Percentiles rank a stretch among this genome's conserved stretches.
phyloP scores from a whole-genome alignment of 2,888 invertebrate species.

The Lycaena phlaeas region DNA sequence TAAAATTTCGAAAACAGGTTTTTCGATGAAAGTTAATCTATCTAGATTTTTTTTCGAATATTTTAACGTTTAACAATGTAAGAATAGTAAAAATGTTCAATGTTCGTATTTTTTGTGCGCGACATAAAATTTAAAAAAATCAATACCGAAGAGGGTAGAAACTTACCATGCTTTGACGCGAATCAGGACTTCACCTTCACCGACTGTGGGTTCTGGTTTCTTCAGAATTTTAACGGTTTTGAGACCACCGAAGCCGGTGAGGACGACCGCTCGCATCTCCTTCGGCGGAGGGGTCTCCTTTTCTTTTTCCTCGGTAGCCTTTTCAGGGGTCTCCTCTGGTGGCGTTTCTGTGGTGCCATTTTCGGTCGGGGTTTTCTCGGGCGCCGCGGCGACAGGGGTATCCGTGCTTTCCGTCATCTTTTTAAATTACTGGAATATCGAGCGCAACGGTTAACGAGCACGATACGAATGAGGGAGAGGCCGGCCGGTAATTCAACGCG shows the following conservation, averaged over 20 bases:
- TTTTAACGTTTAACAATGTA: too few relatives aligned
- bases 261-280: conserved; percentile 88
- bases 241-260: conserved; percentile 88
- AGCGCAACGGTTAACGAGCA: conserved; percentile 49
- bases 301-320: conserved; percentile 69
- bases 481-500: conserved; percentile 64
- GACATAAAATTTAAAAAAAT: conserved; percentile 10
- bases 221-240: conserved; percentile 88
- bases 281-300: conserved; percentile 76
- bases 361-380: conserved; percentile 71
- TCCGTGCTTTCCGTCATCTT: conserved; percentile 70
- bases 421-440: conserved; percentile 33
- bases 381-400: conserved; percentile 64
- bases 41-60: too few relatives aligned
- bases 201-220: conserved; percentile 81
- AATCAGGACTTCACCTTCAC: conserved; percentile 85
- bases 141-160: conserved; percentile 13
- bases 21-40: too few relatives aligned
- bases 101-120: neutral
- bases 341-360: conserved; percentile 64
- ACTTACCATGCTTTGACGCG: conserved; percentile 91
- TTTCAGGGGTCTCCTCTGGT: conserved; percentile 65
- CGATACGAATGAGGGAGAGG: conserved; percentile 47
- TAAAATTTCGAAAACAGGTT: too few relatives aligned
- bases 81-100: too few relatives aligned